Evolutionary conservation across 2,797 vertebrate genomes (phyloP).

Genomic region (Myotis findleyi): DNA sequence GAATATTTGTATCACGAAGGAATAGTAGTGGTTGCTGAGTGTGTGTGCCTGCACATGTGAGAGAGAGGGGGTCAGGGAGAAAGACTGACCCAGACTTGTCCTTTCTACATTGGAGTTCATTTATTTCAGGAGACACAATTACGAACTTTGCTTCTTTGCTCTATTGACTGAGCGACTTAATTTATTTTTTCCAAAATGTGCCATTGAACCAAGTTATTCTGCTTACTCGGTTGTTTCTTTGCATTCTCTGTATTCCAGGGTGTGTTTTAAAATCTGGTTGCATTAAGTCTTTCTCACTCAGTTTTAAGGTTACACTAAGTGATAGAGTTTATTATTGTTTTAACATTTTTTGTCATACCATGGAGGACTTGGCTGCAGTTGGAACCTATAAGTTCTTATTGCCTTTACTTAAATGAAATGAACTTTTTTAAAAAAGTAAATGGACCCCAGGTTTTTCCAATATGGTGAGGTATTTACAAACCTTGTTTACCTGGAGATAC

Average conservation of each 20-base stretch:
- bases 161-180: not conserved
- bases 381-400: not conserved
- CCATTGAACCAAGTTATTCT: slow-evolving; percentile 25
- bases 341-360: not conserved
- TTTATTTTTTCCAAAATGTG: slow-evolving; percentile 50
- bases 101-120: slow-evolving; percentile 12
- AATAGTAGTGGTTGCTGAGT: not conserved
- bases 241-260: slow-evolving; percentile 49
- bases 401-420: slow-evolving; percentile 57
- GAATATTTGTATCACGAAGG: slow-evolving; percentile 10
- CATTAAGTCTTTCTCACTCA: slow-evolving; percentile 30
- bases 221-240: slow-evolving; percentile 56
- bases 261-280: slow-evolving; percentile 45
- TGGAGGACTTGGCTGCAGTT: not conserved
- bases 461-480: not conserved
- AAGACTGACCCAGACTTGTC: not conserved
- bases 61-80: not conserved
- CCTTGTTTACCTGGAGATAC: not conserved
- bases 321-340: slow-evolving; percentile 46
- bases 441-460: not conserved
- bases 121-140: slow-evolving; percentile 49
- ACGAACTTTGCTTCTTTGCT: slow-evolving; percentile 35
- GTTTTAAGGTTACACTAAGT: slow-evolving; percentile 63
- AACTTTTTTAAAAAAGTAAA: slow-evolving; percentile 7
- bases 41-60: not conserved